Percentiles rank a stretch among this genome's conserved stretches.
Conservation (phyloP, 1,140 invertebrate species). For the Anthonomus grandis region DNA sequence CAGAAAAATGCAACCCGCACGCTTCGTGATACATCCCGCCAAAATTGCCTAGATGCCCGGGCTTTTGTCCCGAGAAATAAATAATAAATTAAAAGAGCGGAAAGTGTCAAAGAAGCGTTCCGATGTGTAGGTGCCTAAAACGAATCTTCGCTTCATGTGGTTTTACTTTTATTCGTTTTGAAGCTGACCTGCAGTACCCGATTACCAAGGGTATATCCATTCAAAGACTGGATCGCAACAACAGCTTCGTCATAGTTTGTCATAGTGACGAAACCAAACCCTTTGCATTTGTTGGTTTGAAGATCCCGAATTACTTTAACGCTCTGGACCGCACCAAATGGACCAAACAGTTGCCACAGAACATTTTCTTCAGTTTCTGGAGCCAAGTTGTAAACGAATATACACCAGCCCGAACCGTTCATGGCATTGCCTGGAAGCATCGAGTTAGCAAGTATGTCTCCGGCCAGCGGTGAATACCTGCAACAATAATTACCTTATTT, state of each 20-base stretch:
- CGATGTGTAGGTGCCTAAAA: slow-evolving; percentile 32
- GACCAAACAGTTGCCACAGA: slow-evolving; percentile 98
- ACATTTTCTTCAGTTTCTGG: slow-evolving; percentile 98
- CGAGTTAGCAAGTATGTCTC: slow-evolving; percentile 84
- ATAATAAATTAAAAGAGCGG: slow-evolving; percentile 29
- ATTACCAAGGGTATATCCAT: slow-evolving; percentile 96
- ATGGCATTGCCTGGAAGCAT: slow-evolving; percentile 80
- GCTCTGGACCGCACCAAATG: slow-evolving; percentile 97
- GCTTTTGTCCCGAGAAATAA: slow-evolving; percentile 19
- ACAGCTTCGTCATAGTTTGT: slow-evolving; percentile 98
- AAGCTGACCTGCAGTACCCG: slow-evolving; percentile 98
- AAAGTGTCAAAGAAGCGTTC: slow-evolving; percentile 17
- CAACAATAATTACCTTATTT: slow-evolving; percentile 31
- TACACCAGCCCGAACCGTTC: slow-evolving; percentile 91
- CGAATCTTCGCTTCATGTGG: slow-evolving; percentile 61
- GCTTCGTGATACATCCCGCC: slow-evolving; percentile 28
- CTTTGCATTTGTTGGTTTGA: slow-evolving; percentile 99
- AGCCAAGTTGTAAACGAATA: slow-evolving; percentile 98
- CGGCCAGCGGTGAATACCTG: slow-evolving; percentile 93
- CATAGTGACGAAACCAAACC: slow-evolving; percentile 99
- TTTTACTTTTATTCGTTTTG: slow-evolving; percentile 92
- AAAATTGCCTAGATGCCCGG: slow-evolving; percentile 15
- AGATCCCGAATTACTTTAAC: slow-evolving; percentile 97
- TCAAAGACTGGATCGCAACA: slow-evolving; percentile 94
- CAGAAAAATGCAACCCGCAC: too few species aligned